Percentiles rank a stretch among this genome's conserved stretches.
Conservation (phyloP, 2,888 invertebrate genomes). For the Thyatira batis region DNA sequence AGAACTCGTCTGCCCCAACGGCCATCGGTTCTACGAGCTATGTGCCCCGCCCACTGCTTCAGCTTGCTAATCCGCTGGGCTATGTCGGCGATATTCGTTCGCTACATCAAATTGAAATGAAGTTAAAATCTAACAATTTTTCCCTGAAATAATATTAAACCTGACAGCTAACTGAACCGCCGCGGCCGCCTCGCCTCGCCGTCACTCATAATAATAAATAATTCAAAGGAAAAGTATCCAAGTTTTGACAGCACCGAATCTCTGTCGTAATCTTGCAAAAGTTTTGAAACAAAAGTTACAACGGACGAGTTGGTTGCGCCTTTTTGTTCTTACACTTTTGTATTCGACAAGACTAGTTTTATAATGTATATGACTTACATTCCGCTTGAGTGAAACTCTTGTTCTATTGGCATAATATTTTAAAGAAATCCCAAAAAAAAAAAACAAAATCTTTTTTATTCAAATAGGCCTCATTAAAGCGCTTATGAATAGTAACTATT, state of each 20-base stretch:
- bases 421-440: too few species aligned
- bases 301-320: neutral
- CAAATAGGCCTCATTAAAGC: too few species aligned
- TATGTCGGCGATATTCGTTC: too few species aligned
- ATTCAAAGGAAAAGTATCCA: slow-evolving; percentile 26
- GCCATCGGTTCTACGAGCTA: too few species aligned
- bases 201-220: slow-evolving; percentile 25
- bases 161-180: neutral
- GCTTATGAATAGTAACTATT: too few species aligned
- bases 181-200: neutral
- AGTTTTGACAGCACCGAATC: slow-evolving; percentile 22
- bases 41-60: too few species aligned
- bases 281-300: neutral
- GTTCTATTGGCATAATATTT: too few species aligned
- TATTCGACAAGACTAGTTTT: neutral
- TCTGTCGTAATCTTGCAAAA: slow-evolving; percentile 19
- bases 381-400: too few species aligned
- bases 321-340: neutral
- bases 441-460: too few species aligned
- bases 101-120: neutral
- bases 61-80: too few species aligned
- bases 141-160: neutral
- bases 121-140: neutral
- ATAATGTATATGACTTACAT: too few species aligned
- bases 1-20: too few species aligned